A percentile compares a stretch with the other conserved stretches of the same genome.
phyloP scores from a whole-genome alignment of 2,797 vertebrate species.

The Labroides dimidiatus region DNA sequence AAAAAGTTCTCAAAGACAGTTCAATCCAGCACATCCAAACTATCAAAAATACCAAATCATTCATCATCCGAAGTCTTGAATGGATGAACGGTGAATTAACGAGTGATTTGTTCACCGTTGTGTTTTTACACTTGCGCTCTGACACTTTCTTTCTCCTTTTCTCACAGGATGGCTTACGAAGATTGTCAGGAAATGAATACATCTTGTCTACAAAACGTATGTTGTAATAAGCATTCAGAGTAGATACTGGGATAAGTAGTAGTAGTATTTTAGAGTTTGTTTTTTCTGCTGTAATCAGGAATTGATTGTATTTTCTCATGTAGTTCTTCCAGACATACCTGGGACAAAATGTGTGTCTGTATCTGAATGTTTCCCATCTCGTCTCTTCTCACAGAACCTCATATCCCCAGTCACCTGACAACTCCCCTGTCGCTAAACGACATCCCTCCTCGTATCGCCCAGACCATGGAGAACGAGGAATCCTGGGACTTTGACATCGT shows the following conservation, averaged over 20 bases:
- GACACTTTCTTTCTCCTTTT: conserved; percentile 16
- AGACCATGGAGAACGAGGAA: conserved; percentile 94
- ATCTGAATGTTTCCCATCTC: conserved; percentile 17
- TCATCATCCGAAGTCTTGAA: no score
- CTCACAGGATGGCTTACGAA: conserved; percentile 93
- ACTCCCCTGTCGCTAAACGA: conserved; percentile 89
- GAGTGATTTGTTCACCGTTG: not conserved
- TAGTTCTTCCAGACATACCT: not conserved
- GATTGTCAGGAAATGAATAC: conserved; percentile 95
- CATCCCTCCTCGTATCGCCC: conserved; percentile 90
- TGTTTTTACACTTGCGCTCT: not conserved
- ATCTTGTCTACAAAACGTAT: conserved; percentile 94
- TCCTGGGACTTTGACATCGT: conserved; percentile 97
- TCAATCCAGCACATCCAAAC: no score
- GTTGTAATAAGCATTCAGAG: conserved; percentile 58
- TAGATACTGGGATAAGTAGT: not conserved
- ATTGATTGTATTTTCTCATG: not conserved
- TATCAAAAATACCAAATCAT: no score
- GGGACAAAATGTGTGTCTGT: not conserved
- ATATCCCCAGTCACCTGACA: conserved; percentile 84
- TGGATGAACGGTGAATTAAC: no score
- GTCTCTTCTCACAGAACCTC: conserved; percentile 81
- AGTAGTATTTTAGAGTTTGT: not conserved
- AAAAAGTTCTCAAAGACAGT: no score
- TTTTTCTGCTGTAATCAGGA: not conserved